phyloP scores from a whole-genome alignment of 2,797 vertebrate genomes.

The Eospalax fontanierii region DNA sequence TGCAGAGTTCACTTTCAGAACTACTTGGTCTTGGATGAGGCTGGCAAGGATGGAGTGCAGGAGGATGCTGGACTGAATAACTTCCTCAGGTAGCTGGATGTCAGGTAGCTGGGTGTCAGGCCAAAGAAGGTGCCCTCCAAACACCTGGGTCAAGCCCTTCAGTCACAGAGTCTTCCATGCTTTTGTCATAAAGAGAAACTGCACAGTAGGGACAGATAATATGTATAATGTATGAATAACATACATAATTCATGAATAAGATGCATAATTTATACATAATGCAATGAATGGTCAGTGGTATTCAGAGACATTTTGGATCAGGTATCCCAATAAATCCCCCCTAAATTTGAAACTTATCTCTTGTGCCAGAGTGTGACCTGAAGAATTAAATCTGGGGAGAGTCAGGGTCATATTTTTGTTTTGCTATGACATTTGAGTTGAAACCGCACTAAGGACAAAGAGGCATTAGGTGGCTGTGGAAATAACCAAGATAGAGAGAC shows the following conservation, averaged over 20 bases:
- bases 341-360: neutral
- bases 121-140: conserved; percentile 96
- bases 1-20: too few species aligned
- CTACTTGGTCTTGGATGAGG: too few species aligned
- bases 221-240: neutral
- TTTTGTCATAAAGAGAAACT: neutral
- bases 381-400: neutral
- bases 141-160: conserved; percentile 92
- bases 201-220: neutral
- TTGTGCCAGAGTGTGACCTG: neutral
- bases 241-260: neutral
- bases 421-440: neutral
- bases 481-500: neutral
- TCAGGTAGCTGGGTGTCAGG: too few species aligned
- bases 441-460: neutral
- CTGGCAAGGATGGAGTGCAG: too few species aligned
- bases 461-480: neutral
- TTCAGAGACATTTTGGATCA: neutral
- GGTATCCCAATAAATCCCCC: too few species aligned
- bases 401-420: neutral
- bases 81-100: too few species aligned
- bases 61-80: too few species aligned
- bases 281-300: neutral
- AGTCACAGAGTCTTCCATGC: conserved; percentile 91
- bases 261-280: neutral